phyloP scores from a whole-genome alignment of 2,113 vertebrate species.

The Elephantulus edwardii region DNA sequence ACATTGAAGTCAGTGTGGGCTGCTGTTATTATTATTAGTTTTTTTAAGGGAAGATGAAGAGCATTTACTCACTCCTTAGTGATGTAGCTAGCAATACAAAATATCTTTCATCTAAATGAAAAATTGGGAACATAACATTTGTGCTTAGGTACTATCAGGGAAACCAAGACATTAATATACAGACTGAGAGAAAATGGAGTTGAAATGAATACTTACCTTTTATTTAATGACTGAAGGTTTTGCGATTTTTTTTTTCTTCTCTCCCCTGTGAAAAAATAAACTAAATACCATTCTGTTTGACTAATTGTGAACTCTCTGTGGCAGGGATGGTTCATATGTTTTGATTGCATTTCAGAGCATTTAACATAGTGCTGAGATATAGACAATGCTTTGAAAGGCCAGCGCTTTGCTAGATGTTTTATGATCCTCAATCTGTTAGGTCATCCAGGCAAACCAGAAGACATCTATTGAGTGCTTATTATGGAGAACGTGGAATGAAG shows the following conservation, averaged over 20 bases:
- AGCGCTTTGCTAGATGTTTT: neutral
- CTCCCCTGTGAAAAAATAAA: conserved; percentile 14
- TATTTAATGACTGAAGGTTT: conserved; percentile 56
- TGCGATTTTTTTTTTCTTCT: conserved; percentile 53
- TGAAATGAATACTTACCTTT: conserved; percentile 69
- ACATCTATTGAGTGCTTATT: neutral
- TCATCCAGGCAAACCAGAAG: neutral
- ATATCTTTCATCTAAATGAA: conserved; percentile 76
- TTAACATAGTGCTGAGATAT: neutral
- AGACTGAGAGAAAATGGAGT: conserved; percentile 67
- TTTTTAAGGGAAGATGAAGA: conserved; percentile 62
- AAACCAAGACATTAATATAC: conserved; percentile 77
- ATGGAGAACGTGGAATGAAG: too few species aligned
- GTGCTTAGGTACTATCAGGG: conserved; percentile 67
- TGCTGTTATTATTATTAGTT: conserved; percentile 52
- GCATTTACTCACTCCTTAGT: conserved; percentile 71
- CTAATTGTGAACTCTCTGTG: neutral
- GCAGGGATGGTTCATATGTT: neutral
- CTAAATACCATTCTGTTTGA: conserved; percentile 13
- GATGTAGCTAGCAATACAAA: conserved; percentile 60
- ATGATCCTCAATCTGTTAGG: neutral
- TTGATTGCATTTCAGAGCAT: neutral
- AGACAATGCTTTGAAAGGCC: neutral
- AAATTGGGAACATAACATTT: conserved; percentile 78
- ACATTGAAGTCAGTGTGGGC: conserved; percentile 61